Conservation (phyloP, 2,113 vertebrate species). For the Willisornis vidua region DNA sequence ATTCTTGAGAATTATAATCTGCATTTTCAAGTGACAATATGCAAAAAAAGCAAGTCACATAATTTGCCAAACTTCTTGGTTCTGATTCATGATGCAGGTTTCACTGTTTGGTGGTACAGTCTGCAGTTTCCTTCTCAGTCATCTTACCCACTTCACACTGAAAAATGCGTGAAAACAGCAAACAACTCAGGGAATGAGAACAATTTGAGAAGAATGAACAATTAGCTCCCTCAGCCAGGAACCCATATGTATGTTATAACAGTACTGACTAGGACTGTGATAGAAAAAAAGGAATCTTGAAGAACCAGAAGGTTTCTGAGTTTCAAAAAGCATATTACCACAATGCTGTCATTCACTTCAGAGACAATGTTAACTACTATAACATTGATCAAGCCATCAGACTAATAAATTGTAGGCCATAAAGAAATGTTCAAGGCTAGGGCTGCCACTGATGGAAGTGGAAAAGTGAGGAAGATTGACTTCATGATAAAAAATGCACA, state of each 20-base stretch:
- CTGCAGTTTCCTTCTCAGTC: not conserved
- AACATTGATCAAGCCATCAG: not conserved
- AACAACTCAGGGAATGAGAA: not conserved
- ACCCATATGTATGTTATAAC: not conserved
- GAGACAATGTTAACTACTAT: not conserved
- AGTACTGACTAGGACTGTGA: not conserved
- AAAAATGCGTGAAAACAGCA: not conserved
- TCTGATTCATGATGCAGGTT: not conserved
- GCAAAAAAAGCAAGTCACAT: not conserved
- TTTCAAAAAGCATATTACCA: not conserved
- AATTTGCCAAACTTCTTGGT: not conserved
- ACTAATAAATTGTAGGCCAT: not conserved
- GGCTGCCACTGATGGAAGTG: not conserved
- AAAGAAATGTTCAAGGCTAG: not conserved
- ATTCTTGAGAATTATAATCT: not conserved
- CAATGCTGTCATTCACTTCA: not conserved
- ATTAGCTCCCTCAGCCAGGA: not conserved
- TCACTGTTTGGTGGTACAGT: not conserved
- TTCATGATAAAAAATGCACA: not conserved
- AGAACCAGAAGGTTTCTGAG: not conserved
- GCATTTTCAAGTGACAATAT: not conserved
- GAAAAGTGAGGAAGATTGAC: not conserved
- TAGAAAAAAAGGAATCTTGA: not conserved
- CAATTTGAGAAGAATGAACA: not conserved
- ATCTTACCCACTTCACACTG: not conserved